phyloP scores from a whole-genome alignment of 1,140 invertebrate genomes.

The Drosophila subobscura region DNA sequence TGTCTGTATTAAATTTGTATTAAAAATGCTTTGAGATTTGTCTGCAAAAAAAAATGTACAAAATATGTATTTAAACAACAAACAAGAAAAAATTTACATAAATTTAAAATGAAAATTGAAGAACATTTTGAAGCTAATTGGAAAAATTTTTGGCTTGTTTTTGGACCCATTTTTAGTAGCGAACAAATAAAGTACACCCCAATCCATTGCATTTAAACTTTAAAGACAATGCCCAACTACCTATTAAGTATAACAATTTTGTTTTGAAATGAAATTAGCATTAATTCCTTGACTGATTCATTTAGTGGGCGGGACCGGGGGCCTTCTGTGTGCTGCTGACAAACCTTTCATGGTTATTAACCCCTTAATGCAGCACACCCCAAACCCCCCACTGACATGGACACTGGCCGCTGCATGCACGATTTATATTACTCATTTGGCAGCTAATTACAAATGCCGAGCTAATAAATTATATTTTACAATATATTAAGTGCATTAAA shows the following conservation, averaged over 20 bases:
- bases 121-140: too few species aligned
- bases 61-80: too few species aligned
- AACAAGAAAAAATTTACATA: too few species aligned
- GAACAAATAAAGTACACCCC: too few species aligned
- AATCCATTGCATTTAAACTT: too few species aligned
- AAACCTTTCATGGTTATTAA: constrained; percentile 36
- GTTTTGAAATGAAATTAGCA: constrained; percentile 3
- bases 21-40: too few species aligned
- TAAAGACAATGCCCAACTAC: background rate
- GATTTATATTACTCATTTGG: constrained; percentile 42
- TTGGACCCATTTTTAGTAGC: too few species aligned
- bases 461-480: constrained; percentile 51
- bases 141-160: too few species aligned
- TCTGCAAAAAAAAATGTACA: too few species aligned
- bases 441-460: constrained; percentile 32
- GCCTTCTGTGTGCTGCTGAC: constrained; percentile 13
- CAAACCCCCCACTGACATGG: too few species aligned
- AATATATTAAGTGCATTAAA: constrained; percentile 53
- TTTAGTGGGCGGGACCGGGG: background rate
- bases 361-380: constrained; percentile 19
- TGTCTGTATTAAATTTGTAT: too few species aligned
- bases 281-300: constrained; percentile 17
- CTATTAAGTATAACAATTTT: background rate
- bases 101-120: too few species aligned
- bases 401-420: constrained; percentile 5